Base-by-base conservation (phyloP, 2,888 invertebrate genomes). In the Phaonia tiefii region DNA sequence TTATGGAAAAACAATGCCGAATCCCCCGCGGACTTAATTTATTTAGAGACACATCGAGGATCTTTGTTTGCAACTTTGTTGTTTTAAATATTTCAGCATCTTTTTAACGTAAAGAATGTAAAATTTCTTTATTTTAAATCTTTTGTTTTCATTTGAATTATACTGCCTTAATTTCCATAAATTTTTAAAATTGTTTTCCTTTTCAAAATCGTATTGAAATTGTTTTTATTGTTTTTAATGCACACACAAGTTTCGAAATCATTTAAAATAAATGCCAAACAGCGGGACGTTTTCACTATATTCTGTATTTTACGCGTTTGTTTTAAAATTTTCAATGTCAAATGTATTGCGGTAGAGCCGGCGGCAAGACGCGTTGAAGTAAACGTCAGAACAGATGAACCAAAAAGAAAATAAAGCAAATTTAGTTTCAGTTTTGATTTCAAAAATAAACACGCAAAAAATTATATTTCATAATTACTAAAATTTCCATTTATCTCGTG, bases 281-380 rank as follows among this genome's bases (percentile, higher is more conserved):
- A 71, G 54, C 54, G 54, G 31, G 58, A 58, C 56, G 44, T 67
- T 31, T 31, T 60, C 31, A 72, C 65, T 15, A 51, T 58, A 67
- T 46, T 31, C 8, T 31, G 31, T 31, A 8, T 31, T 31, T 31
- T 31, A 31, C 3, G 8, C 39, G 5, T 31, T 72, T 66, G 31
- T 66, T 77, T 73, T 37, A 37, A 17, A 71, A 71, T 70, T 71
- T 77, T 82, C 79, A 82, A 79, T 82, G 82, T 82, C 82, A 82
- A 60, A 11, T 22, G 13, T 39, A 5, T 60, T 17, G 11, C 10
- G 22, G 39, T 11, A 51, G 22, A 51, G 7, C 20, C 10, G 31
- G 37, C 15, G 15, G 20, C 17, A 3, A 44, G 39, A n/a, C 42
- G 46, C 31, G 73, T 26, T 54, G 39, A n/a, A 20, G 11, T 26